Evolutionary conservation across 2,113 vertebrate species (phyloP).

Genomic region (Anoura caudifer): DNA sequence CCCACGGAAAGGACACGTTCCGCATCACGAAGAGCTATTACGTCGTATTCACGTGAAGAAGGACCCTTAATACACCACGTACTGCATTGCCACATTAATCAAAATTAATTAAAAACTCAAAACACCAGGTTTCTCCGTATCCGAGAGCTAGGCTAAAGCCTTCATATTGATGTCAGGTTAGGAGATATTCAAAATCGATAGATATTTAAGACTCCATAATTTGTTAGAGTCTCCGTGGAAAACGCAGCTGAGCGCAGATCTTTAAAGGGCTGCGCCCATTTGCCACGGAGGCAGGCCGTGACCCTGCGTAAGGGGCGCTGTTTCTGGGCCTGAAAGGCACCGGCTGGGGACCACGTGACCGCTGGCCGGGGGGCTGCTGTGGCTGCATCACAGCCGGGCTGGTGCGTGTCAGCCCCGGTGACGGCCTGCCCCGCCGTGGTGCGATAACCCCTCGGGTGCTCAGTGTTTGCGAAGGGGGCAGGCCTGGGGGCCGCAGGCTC

Average conservation of each 20-base stretch:
- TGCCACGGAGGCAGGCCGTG: too few species aligned
- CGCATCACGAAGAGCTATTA: neutral
- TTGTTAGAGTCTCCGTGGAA: neutral
- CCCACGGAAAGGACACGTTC: neutral
- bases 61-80: too few species aligned
- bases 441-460: neutral
- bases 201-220: neutral
- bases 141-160: neutral
- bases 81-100: too few species aligned
- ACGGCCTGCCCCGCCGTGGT: too few species aligned
- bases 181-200: neutral
- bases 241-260: neutral
- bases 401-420: too few species aligned
- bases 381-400: too few species aligned
- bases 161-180: neutral
- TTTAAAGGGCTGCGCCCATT: neutral
- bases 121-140: neutral
- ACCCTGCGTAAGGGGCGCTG: too few species aligned
- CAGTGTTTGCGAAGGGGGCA: neutral
- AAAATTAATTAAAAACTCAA: neutral
- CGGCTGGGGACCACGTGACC: too few species aligned
- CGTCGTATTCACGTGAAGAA: neutral
- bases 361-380: too few species aligned
- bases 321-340: too few species aligned
- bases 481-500: neutral